A percentile compares a stretch with the other conserved stretches of the same genome.
Conservation (phyloP, 2,113 vertebrate species). For the Megaceryle maxima region DNA sequence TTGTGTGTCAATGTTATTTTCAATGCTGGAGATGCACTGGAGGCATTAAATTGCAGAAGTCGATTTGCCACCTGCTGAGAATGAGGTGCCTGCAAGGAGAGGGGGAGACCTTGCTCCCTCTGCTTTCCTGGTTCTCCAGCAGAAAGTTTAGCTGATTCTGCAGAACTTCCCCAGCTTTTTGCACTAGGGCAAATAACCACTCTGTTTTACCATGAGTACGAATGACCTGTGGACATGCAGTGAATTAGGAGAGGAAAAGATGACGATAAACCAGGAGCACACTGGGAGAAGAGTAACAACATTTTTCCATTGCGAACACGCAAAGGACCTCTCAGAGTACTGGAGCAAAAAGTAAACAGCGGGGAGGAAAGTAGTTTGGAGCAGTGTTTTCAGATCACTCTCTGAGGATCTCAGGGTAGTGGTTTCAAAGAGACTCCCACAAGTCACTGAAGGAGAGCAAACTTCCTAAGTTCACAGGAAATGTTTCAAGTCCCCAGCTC, state of each 20-base stretch:
- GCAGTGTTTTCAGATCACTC: not conserved
- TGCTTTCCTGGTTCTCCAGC: not conserved
- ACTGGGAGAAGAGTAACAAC: not conserved
- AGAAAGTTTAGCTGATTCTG: slow-evolving; percentile 18
- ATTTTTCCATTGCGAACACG: not conserved
- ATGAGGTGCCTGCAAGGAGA: not conserved
- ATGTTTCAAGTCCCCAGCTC: not conserved
- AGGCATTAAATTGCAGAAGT: not conserved
- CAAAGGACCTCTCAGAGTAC: not conserved
- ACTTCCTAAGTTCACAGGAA: not conserved
- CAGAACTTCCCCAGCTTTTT: not conserved
- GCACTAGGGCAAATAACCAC: not conserved
- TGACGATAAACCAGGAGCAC: not conserved
- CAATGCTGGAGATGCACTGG: not conserved
- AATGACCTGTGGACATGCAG: not conserved
- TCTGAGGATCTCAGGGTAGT: not conserved
- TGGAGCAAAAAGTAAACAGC: not conserved
- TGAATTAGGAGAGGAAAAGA: not conserved
- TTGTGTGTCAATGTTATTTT: not conserved
- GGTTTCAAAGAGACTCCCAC: not conserved
- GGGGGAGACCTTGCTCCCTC: not conserved
- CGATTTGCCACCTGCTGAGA: not conserved
- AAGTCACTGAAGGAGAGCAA: not conserved
- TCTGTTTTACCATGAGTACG: not conserved
- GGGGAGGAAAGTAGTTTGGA: not conserved